A percentile compares a stretch with the other conserved stretches of the same genome.
These are phyloP conservation scores for Gryllus longicercus DNA, from an alignment of 2,888 invertebrate species.

Conservation along the genomic window DNA sequence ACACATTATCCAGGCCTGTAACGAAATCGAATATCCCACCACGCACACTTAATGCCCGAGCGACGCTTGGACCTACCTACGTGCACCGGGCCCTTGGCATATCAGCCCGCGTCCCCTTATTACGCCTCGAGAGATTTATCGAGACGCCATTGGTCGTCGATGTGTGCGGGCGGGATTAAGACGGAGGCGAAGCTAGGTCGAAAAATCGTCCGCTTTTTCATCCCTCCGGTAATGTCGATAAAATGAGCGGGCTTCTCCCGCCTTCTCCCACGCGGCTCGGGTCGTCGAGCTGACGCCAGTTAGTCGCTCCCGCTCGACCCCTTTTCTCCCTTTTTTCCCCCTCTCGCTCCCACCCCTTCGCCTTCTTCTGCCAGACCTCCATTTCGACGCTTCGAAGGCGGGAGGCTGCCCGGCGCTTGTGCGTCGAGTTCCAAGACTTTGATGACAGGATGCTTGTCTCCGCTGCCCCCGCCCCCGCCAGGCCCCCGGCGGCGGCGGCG, in stretches of 20 bases:
- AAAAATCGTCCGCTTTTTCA: conserved; percentile 17
- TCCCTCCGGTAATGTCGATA: not conserved
- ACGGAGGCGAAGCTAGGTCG: not conserved
- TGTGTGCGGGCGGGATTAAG: conserved; percentile 17
- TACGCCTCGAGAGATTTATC: not conserved
- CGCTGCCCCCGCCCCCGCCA: no score
- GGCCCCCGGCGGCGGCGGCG: no score
- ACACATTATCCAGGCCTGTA: no score
- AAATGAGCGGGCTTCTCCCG: not conserved
- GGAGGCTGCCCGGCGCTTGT: no score
- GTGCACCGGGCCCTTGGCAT: no score
- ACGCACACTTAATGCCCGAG: no score
- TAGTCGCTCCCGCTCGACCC: not conserved
- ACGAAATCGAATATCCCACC: no score
- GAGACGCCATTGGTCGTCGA: conserved; percentile 8
- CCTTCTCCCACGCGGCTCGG: not conserved
- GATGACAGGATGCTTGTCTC: no score
- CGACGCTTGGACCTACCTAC: no score
- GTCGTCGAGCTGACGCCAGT: not conserved
- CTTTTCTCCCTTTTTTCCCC: not conserved
- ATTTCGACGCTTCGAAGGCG: no score
- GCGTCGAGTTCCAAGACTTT: no score
- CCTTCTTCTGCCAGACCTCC: no score
- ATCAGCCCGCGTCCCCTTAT: not conserved
- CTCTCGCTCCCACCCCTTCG: not conserved